Evolutionary conservation across 2,797 vertebrate genomes (phyloP).

Genomic region (Iguana delicatissima): DNA sequence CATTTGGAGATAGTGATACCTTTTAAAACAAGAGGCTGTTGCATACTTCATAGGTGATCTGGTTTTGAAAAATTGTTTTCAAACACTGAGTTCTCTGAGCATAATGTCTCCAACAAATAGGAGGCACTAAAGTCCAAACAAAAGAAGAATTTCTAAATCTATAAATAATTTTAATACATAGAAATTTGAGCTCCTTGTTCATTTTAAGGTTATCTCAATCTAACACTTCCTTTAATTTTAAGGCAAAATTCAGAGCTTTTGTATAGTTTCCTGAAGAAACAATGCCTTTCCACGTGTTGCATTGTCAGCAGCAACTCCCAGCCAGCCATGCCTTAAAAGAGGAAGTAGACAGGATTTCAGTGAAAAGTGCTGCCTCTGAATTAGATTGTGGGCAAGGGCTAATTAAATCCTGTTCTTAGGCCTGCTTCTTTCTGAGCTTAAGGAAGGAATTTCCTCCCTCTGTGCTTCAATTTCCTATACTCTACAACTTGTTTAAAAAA

Average conservation of each 20-base stretch:
- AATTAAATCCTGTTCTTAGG: not conserved
- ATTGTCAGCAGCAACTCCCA: not conserved
- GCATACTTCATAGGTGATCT: not conserved
- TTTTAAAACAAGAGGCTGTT: not conserved
- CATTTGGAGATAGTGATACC: not conserved
- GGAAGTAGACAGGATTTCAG: slow-evolving; percentile 7
- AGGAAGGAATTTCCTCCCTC: slow-evolving; percentile 9
- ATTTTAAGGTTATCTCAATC: slow-evolving; percentile 10
- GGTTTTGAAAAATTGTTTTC: not conserved
- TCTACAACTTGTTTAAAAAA: not conserved
- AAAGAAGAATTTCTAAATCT: not conserved
- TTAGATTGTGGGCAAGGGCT: not conserved
- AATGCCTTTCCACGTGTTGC: slow-evolving; percentile 8
- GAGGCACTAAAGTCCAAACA: not conserved
- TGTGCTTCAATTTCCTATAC: not conserved
- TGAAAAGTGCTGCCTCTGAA: not conserved
- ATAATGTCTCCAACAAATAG: not conserved
- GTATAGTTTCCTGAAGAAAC: slow-evolving; percentile 22
- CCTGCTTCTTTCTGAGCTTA: not conserved
- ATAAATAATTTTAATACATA: not conserved
- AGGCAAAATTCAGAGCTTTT: slow-evolving; percentile 9
- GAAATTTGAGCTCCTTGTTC: not conserved
- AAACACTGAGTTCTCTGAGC: not conserved
- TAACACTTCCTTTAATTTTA: slow-evolving; percentile 26
- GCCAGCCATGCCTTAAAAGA: not conserved